Evolutionary conservation across 2,113 vertebrate species (phyloP).

Genomic region (Numida meleagris): DNA sequence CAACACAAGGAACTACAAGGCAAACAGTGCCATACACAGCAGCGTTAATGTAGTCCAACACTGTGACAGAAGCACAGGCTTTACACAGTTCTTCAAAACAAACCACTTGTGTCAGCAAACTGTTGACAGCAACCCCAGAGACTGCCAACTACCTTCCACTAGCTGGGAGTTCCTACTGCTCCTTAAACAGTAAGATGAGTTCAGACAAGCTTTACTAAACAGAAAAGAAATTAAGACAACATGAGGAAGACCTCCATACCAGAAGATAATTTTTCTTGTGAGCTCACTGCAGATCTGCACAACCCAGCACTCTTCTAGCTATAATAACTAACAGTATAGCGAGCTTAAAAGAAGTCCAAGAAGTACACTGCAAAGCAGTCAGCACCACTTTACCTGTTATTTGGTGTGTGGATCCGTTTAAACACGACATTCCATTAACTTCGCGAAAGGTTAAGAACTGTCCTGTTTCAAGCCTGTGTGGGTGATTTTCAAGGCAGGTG

Average conservation of each 20-base stretch:
- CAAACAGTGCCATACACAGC: background rate
- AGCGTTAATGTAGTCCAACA: background rate
- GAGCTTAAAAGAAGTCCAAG: background rate
- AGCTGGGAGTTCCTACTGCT: background rate
- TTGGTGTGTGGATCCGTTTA: conserved; percentile 86
- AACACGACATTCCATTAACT: conserved; percentile 90
- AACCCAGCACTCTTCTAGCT: background rate
- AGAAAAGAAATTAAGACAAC: background rate
- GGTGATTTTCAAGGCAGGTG: conserved; percentile 93
- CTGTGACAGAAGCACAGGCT: background rate
- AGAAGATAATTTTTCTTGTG: background rate
- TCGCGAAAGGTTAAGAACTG: conserved; percentile 92
- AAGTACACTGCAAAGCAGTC: background rate
- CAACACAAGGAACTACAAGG: background rate
- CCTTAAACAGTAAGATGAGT: background rate
- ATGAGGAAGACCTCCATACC: background rate
- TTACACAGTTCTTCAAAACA: background rate
- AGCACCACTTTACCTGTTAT: conserved; percentile 85
- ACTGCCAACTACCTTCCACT: background rate
- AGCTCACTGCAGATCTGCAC: background rate
- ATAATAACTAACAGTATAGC: background rate
- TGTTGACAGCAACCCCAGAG: background rate
- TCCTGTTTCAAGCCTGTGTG: conserved; percentile 93
- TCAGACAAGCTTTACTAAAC: background rate
- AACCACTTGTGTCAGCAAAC: background rate